A percentile compares a stretch with the other conserved stretches of the same genome.
These are phyloP conservation scores for Eristalis pertinax DNA, from an alignment of 2,888 invertebrate genomes.

Conservation along the genomic window DNA sequence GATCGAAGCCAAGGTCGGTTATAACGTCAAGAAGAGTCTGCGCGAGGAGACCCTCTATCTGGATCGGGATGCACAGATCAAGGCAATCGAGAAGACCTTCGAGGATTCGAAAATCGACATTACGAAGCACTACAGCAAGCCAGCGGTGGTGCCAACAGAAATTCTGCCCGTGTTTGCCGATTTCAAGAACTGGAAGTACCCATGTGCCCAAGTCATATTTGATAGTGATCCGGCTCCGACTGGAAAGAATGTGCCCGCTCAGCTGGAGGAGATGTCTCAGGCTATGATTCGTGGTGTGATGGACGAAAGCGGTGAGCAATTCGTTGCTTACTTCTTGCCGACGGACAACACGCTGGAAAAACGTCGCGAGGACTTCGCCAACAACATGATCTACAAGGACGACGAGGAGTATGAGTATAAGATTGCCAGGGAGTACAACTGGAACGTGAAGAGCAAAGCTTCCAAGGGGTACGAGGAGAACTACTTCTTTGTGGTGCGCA, in stretches of 20 bases:
- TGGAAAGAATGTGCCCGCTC: conserved; percentile 92
- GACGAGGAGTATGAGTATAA: conserved; percentile 97
- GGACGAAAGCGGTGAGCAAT: conserved; percentile 99
- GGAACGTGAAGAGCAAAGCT: conserved; percentile 99
- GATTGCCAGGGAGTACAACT: conserved; percentile 99
- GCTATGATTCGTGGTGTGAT: conserved; percentile 99
- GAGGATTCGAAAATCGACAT: conserved; percentile 92
- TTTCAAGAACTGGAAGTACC: conserved; percentile 98
- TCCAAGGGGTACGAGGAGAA: conserved; percentile 98
- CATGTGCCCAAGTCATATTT: conserved; percentile 98
- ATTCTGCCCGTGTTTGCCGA: conserved; percentile 95
- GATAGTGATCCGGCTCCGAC: conserved; percentile 98
- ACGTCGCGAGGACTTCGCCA: conserved; percentile 90
- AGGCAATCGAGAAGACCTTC: conserved; percentile 98
- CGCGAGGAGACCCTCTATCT: conserved; percentile 96
- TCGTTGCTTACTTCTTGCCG: conserved; percentile 99
- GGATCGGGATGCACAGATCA: conserved; percentile 98
- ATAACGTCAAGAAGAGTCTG: conserved; percentile 96
- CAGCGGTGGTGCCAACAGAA: conserved; percentile 95
- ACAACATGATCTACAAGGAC: conserved; percentile 90
- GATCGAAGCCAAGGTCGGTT: conserved; percentile 99
- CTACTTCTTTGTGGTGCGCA: conserved; percentile 96
- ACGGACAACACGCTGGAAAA: conserved; percentile 95
- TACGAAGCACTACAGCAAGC: conserved; percentile 97
- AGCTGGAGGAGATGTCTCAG: conserved; percentile 98